A percentile compares a stretch with the other conserved stretches of the same genome.
Evolutionary conservation across 1,140 invertebrate genomes (phyloP).

Genomic region (Drosophila yakuba): DNA sequence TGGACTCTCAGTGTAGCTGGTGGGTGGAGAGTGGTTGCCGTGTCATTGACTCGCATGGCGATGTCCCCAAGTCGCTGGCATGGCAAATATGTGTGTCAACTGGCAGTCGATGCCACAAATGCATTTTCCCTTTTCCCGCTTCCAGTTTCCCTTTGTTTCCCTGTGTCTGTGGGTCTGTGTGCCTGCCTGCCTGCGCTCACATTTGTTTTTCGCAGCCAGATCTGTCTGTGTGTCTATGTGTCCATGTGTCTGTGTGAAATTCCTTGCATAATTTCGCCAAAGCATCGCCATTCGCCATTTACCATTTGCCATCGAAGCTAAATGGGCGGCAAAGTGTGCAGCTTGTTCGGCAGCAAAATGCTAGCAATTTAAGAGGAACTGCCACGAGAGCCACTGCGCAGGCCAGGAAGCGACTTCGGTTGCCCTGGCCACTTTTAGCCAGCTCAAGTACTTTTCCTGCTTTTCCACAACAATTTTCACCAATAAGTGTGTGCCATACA

Average conservation of each 20-base stretch:
- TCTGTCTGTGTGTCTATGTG: constrained; percentile 11
- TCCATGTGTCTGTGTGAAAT: constrained; percentile 43
- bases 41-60: constrained; percentile 60
- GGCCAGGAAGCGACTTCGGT: constrained; percentile 32
- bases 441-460: constrained; percentile 56
- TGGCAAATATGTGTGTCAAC: constrained; percentile 79
- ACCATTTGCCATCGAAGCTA: constrained; percentile 40
- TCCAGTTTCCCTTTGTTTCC: constrained; percentile 26
- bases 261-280: constrained; percentile 75
- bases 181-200: constrained; percentile 7
- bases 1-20: background rate
- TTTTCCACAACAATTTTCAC: constrained; percentile 66
- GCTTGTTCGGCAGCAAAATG: constrained; percentile 54
- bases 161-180: background rate
- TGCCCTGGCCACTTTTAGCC: constrained; percentile 25
- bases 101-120: constrained; percentile 72
- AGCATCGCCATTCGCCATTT: constrained; percentile 29
- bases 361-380: constrained; percentile 49
- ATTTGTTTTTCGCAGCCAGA: constrained; percentile 4
- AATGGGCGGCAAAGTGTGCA: constrained; percentile 30
- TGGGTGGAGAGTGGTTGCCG: constrained; percentile 23
- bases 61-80: constrained; percentile 51
- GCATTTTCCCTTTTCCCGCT: constrained; percentile 34
- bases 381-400: constrained; percentile 18
- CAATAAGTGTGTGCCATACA: constrained; percentile 65